Base-by-base conservation (phyloP, 1,140 invertebrate species). In the Aphelenchoides fujianensis region DNA sequence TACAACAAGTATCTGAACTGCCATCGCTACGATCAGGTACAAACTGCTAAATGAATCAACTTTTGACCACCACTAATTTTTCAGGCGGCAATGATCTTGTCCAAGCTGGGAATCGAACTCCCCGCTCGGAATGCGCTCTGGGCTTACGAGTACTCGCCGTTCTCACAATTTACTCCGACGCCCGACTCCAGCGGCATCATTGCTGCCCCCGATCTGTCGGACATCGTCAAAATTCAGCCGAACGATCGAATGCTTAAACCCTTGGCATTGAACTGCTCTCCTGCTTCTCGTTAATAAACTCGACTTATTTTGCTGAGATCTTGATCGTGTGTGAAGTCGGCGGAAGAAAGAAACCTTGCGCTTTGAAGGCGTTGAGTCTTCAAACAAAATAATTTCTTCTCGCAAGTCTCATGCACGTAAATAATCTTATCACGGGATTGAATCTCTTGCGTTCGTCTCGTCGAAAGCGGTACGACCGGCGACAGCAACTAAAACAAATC, bases 21-120 rank as follows among this genome's bases (percentile, higher is more conserved):
- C 34, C 55, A 59, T 59, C 55, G 55, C 55, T 59, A 7, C 55
- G 55, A 59, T 19, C 55, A 59, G 55, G 41, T 48, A 48, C 23
- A n/a, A n/a, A n/a, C n/a, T n/a, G n/a, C n/a, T n/a, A 48, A 48
- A 48, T 48, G 41, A 48, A 16, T 48, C 12, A 23, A 48, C 41
- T 48, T 48, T 12, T 48, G n/a, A n/a, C n/a, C n/a, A n/a, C n/a
- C n/a, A n/a, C n/a, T n/a, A n/a, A n/a, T n/a, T n/a, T n/a, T n/a
- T n/a, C n/a, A 48, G 41, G 41, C 41, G 23, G 41, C 41, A 48
- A 48, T 48, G 41, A 23, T 48, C 23, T 48, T 48, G 41, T 12
- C 41, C 41, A 48, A 48, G 23, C 23, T 48, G 41, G 41, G 41
- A 16, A 23, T 48, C 41, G 41, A 48, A 23, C 23, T 48, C 12